These are phyloP conservation scores for Platycercus adscitus DNA, from an alignment of 2,113 vertebrate genomes.

Conservation along the genomic window DNA sequence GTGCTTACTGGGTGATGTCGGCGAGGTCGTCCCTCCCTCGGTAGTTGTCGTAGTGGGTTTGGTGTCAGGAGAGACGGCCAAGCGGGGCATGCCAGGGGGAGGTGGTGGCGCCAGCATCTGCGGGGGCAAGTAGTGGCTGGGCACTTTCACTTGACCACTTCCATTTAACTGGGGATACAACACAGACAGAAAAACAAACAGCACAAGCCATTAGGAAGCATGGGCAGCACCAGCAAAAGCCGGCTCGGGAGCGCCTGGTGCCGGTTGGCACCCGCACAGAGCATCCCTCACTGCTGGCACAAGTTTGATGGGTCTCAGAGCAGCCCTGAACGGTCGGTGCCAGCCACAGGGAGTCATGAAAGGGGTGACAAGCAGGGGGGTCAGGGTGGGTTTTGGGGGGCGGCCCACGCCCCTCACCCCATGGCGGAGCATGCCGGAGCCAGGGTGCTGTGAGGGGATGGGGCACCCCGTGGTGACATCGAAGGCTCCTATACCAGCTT, in stretches of 20 bases:
- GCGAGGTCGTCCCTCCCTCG: slow-evolving; percentile 86
- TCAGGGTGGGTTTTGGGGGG: neutral
- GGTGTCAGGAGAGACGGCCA: slow-evolving; percentile 86
- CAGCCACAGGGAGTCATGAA: neutral
- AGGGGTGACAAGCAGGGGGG: neutral
- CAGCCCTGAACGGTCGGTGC: neutral
- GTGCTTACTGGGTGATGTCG: slow-evolving; percentile 91
- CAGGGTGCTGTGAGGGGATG: fast-evolving
- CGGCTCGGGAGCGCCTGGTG: neutral
- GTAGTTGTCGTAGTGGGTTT: slow-evolving; percentile 89
- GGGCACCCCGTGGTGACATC: neutral
- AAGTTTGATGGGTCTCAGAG: slow-evolving; percentile 60
- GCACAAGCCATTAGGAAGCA: slow-evolving; percentile 66
- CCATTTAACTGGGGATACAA: slow-evolving; percentile 89
- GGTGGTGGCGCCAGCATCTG: slow-evolving; percentile 91
- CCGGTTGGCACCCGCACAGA: neutral
- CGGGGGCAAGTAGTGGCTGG: slow-evolving; percentile 91
- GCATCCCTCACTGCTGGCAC: neutral
- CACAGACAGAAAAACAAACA: slow-evolving; percentile 72
- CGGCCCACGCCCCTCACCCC: neutral
- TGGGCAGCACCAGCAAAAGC: neutral
- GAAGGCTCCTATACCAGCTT: neutral
- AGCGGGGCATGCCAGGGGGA: slow-evolving; percentile 85
- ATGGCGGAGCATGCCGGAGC: neutral
- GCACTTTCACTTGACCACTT: slow-evolving; percentile 92